Percentiles rank a stretch among this genome's conserved stretches.
Evolutionary conservation across 2,797 vertebrate species (phyloP).

Genomic region (Pangasius djambal): DNA sequence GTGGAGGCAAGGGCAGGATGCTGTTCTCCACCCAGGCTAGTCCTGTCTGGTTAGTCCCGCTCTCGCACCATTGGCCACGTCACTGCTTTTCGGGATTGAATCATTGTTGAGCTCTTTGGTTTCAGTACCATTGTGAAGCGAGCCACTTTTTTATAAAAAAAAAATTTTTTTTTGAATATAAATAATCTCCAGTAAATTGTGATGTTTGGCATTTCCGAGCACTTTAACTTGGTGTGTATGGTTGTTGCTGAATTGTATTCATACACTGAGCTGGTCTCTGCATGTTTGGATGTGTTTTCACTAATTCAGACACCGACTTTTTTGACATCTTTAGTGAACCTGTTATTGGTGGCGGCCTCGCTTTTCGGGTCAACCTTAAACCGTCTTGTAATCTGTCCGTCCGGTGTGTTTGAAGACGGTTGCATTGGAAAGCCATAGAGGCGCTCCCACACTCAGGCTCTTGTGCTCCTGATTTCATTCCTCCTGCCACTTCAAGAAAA

Average conservation of each 20-base stretch:
- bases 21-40: background rate
- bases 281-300: constrained; percentile 2
- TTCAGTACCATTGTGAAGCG: background rate
- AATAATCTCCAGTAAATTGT: background rate
- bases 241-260: constrained; percentile 15
- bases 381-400: background rate
- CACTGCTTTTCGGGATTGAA: background rate
- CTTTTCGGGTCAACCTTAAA: background rate
- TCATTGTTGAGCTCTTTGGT: background rate
- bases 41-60: constrained; percentile 8
- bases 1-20: background rate
- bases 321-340: background rate
- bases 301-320: background rate
- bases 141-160: no score
- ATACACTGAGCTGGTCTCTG: constrained; percentile 46
- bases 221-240: constrained; percentile 11
- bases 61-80: background rate
- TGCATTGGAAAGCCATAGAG: background rate
- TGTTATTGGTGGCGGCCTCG: background rate
- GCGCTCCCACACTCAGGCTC: background rate
- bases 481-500: background rate
- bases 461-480: background rate
- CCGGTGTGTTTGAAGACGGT: background rate
- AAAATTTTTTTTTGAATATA: no score
- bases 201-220: constrained; percentile 28